A percentile compares a stretch with the other conserved stretches of the same genome.
These are phyloP conservation scores for Lampris incognitus DNA, from an alignment of 2,113 vertebrate genomes.

Conservation along the genomic window DNA sequence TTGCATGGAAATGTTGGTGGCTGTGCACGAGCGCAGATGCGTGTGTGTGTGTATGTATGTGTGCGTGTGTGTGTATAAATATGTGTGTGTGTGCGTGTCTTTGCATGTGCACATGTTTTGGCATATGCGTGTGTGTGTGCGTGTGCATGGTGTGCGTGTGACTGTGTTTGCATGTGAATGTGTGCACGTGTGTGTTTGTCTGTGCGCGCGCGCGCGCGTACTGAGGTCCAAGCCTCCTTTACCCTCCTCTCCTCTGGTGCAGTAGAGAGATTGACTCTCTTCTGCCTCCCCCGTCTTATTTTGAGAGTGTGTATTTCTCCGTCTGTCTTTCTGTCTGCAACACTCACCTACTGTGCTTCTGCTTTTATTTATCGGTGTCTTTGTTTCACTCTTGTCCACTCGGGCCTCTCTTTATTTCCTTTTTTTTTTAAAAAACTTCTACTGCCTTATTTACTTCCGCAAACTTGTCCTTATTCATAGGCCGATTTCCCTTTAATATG, in stretches of 20 bases:
- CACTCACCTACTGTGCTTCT: conserved; percentile 52
- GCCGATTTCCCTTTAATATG: not conserved
- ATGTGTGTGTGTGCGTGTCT: too few relatives aligned
- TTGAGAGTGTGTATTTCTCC: conserved; percentile 52
- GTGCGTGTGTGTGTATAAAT: not conserved
- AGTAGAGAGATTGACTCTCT: conserved; percentile 69
- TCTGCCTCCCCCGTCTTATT: conserved; percentile 62
- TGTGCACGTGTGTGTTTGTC: conserved; percentile 30
- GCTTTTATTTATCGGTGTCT: conserved; percentile 20
- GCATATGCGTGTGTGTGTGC: not conserved
- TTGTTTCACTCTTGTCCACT: not conserved
- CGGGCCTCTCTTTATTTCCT: not conserved
- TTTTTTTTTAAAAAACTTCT: too few relatives aligned
- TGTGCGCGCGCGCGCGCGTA: conserved; percentile 13
- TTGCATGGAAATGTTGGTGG: conserved; percentile 71
- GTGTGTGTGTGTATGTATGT: conserved; percentile 26
- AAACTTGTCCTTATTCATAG: too few relatives aligned
- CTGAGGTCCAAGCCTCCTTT: conserved; percentile 71
- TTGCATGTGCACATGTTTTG: too few relatives aligned
- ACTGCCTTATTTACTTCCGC: too few relatives aligned
- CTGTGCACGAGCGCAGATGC: conserved; percentile 31
- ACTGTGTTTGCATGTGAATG: conserved; percentile 8
- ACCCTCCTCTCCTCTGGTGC: conserved; percentile 68
- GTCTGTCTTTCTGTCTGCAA: conserved; percentile 59
- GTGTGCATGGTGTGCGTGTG: not conserved